Evolutionary conservation across 2,797 vertebrate species (phyloP), one percentile per base, ranked within the genome.

Genomic region (Hipposideros larvatus): DNA sequence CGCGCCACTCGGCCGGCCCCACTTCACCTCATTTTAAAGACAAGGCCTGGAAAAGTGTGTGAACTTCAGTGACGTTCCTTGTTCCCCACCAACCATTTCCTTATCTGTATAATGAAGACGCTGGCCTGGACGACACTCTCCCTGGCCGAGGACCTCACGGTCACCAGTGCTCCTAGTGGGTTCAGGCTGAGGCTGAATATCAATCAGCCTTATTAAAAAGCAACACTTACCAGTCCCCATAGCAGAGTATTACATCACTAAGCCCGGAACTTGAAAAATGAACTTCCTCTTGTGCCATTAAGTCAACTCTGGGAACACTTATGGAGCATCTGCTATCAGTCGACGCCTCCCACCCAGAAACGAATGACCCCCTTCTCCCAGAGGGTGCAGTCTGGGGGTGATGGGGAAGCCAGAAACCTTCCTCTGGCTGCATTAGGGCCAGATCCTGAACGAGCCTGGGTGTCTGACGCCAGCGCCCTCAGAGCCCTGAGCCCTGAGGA

Each of bases 211-310:
- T 63, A 14, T 4, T 53, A 16, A 18, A 53, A 9, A 74, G 22
- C 61, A 16, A 2, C 31, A 0, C 26, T 11, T 0, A 5, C 53
- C 22, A 4, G 37, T n/a, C 37, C 10, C 59, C 18, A 1, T 0
- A n/a, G 70, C 4, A 18, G 28, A 66, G 21, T 21, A 14, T 16
- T 15, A 37, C 9, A 1, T 1, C 66, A 1, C 75, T 11, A 53
- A n/a, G 63, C 80, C 5, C 11, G 11, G 61, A 73, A 57, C 89
- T 63, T 2, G 10, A 21, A 46, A 79, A 43, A 15, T 7, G 2
- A 18, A 3, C 0, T 1, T 14, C 11, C 21, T 59, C 59, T 10
- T 4, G 31, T 26, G 24, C 65, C 53, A 2, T 0, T 5, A 10
- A 7, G n/a, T 31, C 71, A 16, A 18, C 21, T n/a, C 28, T 1